Conservation (phyloP, 2,888 invertebrate species). For the Nemurella pictetii region DNA sequence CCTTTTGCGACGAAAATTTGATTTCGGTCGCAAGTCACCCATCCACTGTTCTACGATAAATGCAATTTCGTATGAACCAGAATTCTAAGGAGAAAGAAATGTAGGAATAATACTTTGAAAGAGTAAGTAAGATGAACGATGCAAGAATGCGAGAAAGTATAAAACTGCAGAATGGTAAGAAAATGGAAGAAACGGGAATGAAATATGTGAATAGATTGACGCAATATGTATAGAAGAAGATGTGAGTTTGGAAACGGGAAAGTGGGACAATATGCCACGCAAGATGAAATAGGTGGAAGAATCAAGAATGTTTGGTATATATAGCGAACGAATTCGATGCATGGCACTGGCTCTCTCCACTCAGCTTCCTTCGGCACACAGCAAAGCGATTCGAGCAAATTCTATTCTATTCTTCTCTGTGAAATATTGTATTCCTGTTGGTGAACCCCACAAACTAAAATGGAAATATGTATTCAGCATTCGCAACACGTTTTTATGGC, state of each 20-base stretch:
- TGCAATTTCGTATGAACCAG: slow-evolving; percentile 22
- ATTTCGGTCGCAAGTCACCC: slow-evolving; percentile 31
- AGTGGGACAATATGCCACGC: slow-evolving; percentile 15
- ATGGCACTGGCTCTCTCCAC: neutral
- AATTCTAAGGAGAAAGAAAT: slow-evolving; percentile 3
- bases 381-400: neutral
- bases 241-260: neutral
- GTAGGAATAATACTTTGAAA: slow-evolving; percentile 27
- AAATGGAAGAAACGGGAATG: slow-evolving; percentile 25
- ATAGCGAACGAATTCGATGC: neutral
- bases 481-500: neutral
- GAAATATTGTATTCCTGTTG: neutral
- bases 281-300: neutral
- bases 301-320: neutral
- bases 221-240: slow-evolving; percentile 21
- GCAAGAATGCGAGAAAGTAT: slow-evolving; percentile 10
- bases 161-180: slow-evolving; percentile 1
- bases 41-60: slow-evolving; percentile 28
- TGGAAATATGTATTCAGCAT: neutral
- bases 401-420: neutral
- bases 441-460: neutral
- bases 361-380: neutral
- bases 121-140: slow-evolving; percentile 29
- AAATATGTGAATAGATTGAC: slow-evolving; percentile 30
- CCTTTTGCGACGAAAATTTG: slow-evolving; percentile 21